These are phyloP conservation scores for Tachycineta bicolor DNA, from an alignment of 2,113 vertebrate genomes.

Conservation along the genomic window DNA sequence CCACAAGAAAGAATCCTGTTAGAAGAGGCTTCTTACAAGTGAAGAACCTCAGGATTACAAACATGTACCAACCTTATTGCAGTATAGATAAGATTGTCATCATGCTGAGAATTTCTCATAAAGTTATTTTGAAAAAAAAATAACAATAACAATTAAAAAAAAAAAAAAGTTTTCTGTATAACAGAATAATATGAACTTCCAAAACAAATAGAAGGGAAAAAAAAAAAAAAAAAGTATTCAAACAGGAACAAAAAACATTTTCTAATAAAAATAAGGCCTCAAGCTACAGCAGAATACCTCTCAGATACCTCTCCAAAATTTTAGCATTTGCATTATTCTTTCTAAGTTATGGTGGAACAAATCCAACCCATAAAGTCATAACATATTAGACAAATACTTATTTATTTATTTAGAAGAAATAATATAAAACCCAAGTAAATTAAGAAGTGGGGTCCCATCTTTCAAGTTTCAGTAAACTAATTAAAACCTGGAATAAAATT, in stretches of 20 bases:
- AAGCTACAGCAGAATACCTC: constrained; percentile 19
- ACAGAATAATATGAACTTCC: background rate
- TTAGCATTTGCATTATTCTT: constrained; percentile 4
- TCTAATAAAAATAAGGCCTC: constrained; percentile 67
- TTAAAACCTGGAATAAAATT: background rate
- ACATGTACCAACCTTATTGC: background rate
- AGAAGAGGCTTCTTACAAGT: background rate
- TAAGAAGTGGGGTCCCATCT: background rate
- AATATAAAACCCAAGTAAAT: background rate
- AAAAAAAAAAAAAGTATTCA: background rate
- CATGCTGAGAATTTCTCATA: constrained; percentile 10
- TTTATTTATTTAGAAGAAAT: constrained; percentile 37
- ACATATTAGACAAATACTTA: constrained; percentile 15
- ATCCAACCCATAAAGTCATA: constrained; percentile 49
- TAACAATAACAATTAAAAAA: background rate
- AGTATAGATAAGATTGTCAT: background rate
- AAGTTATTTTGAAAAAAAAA: constrained; percentile 31
- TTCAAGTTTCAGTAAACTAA: background rate
- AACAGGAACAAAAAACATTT: background rate
- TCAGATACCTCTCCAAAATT: constrained; percentile 42
- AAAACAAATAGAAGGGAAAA: constrained; percentile 11
- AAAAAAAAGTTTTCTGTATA: background rate
- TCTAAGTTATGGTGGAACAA: background rate
- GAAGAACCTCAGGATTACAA: background rate
- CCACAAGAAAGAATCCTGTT: background rate